These are phyloP conservation scores for Hozukius guyotensis DNA, from an alignment of 2,797 vertebrate species.

Conservation along the genomic window DNA sequence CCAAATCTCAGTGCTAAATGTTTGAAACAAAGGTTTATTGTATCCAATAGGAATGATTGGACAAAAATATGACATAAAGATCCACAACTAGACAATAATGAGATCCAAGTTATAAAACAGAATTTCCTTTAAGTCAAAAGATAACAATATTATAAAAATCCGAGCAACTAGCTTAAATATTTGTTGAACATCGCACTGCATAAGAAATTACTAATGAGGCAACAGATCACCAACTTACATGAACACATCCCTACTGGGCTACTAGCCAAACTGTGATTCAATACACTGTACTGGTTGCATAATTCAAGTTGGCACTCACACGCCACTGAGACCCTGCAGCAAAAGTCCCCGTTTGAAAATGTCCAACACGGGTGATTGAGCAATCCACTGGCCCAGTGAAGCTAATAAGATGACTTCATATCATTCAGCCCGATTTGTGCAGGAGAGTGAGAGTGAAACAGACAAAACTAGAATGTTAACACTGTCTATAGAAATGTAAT, in stretches of 20 bases:
- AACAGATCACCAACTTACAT: background rate
- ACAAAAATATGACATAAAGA: background rate
- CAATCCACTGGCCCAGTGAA: conserved; percentile 26
- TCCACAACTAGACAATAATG: background rate
- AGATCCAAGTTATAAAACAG: background rate
- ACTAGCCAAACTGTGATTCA: background rate
- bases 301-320: background rate
- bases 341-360: background rate
- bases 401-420: background rate
- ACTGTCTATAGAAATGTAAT: background rate
- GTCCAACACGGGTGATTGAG: conserved; percentile 9
- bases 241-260: too few relatives aligned
- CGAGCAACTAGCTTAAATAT: fast-evolving
- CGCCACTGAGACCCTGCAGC: background rate
- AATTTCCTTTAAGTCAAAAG: background rate
- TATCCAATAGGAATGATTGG: too few relatives aligned
- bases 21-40: too few relatives aligned
- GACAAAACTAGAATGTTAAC: background rate
- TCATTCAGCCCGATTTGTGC: too few relatives aligned
- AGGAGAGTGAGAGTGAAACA: background rate
- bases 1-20: background rate
- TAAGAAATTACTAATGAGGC: background rate
- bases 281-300: background rate
- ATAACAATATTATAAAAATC: background rate
- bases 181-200: background rate